Percentiles rank a stretch among this genome's conserved stretches.
phyloP scores from a whole-genome alignment of 1,140 invertebrate genomes.

The Lasaia peninsularis region DNA sequence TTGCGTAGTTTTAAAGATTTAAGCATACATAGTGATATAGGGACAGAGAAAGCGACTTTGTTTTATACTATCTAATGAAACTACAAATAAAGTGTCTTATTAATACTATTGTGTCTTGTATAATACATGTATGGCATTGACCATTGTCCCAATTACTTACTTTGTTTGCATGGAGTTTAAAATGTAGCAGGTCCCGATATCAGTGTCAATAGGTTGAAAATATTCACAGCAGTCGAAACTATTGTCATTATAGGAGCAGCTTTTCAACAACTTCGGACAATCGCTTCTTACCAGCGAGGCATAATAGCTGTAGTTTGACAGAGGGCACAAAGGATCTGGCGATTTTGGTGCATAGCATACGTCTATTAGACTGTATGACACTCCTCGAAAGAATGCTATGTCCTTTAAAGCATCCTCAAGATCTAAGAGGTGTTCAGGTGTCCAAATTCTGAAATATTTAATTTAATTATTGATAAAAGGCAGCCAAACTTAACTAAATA shows the following conservation, averaged over 20 bases:
- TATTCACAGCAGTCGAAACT: conserved; percentile 82
- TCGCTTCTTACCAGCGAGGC: conserved; percentile 77
- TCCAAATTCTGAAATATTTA: conserved; percentile 77
- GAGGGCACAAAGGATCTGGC: conserved; percentile 50
- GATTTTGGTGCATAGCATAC: conserved; percentile 73
- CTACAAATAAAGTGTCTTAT: too few relatives aligned
- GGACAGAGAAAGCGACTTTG: too few relatives aligned
- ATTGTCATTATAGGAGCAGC: conserved; percentile 80
- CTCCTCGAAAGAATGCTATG: conserved; percentile 81
- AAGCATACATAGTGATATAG: too few relatives aligned
- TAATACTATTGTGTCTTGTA: not conserved
- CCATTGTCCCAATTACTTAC: conserved; percentile 31
- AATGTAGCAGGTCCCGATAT: conserved; percentile 81
- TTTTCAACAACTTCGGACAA: conserved; percentile 76
- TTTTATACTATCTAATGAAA: too few relatives aligned
- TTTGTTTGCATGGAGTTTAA: conserved; percentile 81
- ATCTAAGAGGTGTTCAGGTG: conserved; percentile 80
- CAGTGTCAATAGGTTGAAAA: conserved; percentile 81
- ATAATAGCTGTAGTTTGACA: conserved; percentile 78
- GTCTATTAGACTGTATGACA: conserved; percentile 79
- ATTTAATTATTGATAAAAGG: too few relatives aligned
- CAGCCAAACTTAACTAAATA: too few relatives aligned
- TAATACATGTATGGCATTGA: not conserved
- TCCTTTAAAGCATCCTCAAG: conserved; percentile 82
- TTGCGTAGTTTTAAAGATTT: too few relatives aligned